Conservation (phyloP, 1,140 invertebrate genomes). For the Carcinoscorpius rotundicauda region DNA sequence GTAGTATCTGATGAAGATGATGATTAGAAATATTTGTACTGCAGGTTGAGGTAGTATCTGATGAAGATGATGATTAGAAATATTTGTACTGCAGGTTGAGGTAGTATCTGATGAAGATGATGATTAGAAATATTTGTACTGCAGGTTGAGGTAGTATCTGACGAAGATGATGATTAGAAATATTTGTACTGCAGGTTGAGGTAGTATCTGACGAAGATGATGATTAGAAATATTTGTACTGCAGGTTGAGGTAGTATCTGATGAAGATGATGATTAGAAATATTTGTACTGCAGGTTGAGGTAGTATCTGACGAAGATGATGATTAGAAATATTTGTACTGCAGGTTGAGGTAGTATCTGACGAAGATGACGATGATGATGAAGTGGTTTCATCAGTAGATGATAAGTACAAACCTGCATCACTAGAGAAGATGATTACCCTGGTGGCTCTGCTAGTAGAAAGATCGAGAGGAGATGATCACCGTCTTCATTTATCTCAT, state of each 20-base stretch:
- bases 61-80: conserved; percentile 68
- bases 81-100: conserved; percentile 34
- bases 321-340: background rate
- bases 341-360: conserved; percentile 40
- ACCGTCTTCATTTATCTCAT: conserved; percentile 56
- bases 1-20: conserved; percentile 54
- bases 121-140: too few species aligned
- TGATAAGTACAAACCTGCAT: conserved; percentile 70
- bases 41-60: conserved; percentile 40
- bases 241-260: conserved; percentile 40
- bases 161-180: conserved; percentile 67
- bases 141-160: conserved; percentile 40
- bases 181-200: conserved; percentile 34
- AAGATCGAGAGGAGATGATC: conserved; percentile 62
- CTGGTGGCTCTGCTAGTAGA: conserved; percentile 76
- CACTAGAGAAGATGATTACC: conserved; percentile 92
- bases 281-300: too few species aligned
- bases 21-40: too few species aligned
- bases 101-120: conserved; percentile 54
- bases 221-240: too few species aligned
- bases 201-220: conserved; percentile 54
- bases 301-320: too few species aligned
- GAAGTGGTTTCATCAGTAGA: conserved; percentile 43
- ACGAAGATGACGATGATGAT: conserved; percentile 65
- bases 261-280: conserved; percentile 68